Percentiles rank a stretch among this genome's conserved stretches.
Conservation (phyloP, 1,140 invertebrate genomes). For the Sminthurides bifidus region DNA sequence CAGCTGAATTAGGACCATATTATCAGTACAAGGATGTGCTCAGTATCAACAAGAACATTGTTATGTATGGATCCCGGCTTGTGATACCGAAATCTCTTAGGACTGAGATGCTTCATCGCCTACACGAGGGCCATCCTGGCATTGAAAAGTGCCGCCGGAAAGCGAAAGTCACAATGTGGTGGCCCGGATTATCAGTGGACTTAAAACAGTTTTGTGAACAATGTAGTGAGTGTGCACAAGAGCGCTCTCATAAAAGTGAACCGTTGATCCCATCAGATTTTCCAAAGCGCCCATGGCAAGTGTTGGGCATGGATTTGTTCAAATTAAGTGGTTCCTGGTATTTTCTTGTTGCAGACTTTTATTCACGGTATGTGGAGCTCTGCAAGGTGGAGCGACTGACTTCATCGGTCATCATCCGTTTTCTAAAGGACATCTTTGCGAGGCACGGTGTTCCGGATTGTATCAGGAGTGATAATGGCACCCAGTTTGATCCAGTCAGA, state of each 20-base stretch:
- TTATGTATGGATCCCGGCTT: too few relatives aligned
- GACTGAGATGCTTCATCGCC: too few relatives aligned
- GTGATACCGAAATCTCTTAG: too few relatives aligned
- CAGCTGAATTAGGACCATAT: too few relatives aligned
- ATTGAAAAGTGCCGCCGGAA: background rate
- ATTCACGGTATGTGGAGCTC: background rate
- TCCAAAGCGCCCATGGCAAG: slow-evolving; percentile 1
- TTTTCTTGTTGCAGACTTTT: background rate
- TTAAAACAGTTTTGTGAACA: background rate
- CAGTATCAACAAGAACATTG: too few relatives aligned
- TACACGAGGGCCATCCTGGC: too few relatives aligned
- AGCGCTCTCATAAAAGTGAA: background rate
- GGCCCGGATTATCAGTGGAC: background rate
- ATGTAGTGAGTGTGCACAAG: background rate
- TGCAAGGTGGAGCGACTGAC: background rate
- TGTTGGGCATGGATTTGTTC: background rate
- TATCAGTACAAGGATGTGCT: too few relatives aligned
- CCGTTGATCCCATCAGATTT: background rate
- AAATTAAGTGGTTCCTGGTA: background rate
- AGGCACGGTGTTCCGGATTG: background rate
- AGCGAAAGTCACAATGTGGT: background rate
- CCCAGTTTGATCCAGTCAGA: background rate
- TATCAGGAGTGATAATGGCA: background rate
- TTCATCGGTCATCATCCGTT: background rate
- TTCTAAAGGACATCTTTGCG: background rate